Evolutionary conservation across 2,113 vertebrate species (phyloP), one percentile per base, ranked within the genome.

Genomic region (Tragelaphus imberbis): DNA sequence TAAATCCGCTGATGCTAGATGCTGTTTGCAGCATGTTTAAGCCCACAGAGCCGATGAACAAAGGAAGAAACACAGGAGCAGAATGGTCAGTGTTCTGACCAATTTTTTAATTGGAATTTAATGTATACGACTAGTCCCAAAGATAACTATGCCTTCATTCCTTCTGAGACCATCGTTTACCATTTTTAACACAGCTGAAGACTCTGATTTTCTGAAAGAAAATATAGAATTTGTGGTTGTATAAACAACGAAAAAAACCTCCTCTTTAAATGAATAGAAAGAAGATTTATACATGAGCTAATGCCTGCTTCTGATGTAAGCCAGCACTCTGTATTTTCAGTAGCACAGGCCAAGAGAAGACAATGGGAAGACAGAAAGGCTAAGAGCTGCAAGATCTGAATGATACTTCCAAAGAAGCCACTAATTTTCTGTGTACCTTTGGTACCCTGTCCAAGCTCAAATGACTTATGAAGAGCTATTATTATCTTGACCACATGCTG

Each of bases 141-240:
- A 53, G 68, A 47, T 36, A 58, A 28, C 28, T 30, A 71, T 28
- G 68, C 68, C 58, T 97, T 89, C 47, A 28, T 90, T 90, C 23
- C 55, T 92, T 91, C 90, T 30, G 44, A 92, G 63, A 79, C 65
- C 33, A 47, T 84, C 25, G 58, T 75, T 94, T 79, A 33, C 36
- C 85, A 51, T 81, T 86, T 86, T 80, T 56, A 58, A 95, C 75
- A 40, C 6, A 68, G n/a, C 5, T 75, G 56, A 84, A 77, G 16
- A 53, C n/a, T 81, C 84, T 87, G 56, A 81, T 59, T 97, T 95
- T 68, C 75, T 95, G 30, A 93, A 84, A 92, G 84, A 84, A 94
- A 97, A 91, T 51, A 6, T 33, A 88, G 49, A 97, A 75, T 40
- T 63, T 77, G n/a, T 28, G 25, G 30, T 36, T 94, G 33, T 88